Conservation (phyloP, 1,140 invertebrate genomes). For the Ips typographus region DNA sequence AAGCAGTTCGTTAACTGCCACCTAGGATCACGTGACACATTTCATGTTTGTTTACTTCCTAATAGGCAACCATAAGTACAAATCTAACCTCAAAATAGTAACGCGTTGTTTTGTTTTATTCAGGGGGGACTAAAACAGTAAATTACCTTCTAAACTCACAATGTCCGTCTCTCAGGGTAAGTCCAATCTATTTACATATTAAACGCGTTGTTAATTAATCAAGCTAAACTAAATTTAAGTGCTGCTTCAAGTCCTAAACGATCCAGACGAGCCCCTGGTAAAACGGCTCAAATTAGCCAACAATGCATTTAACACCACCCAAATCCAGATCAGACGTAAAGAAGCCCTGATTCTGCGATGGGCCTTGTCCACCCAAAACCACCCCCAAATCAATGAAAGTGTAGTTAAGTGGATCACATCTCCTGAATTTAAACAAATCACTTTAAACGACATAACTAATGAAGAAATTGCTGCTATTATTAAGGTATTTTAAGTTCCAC, state of each 20-base stretch:
- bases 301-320: conserved; percentile 39
- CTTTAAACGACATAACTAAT: conserved; percentile 35
- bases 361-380: conserved; percentile 24
- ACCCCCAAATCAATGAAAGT: conserved; percentile 3
- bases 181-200: too few relatives aligned
- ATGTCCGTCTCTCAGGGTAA: too few relatives aligned
- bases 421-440: conserved; percentile 36
- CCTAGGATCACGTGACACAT: too few relatives aligned
- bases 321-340: conserved; percentile 37
- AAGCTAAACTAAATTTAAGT: conserved; percentile 32
- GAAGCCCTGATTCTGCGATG: conserved; percentile 42
- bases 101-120: too few relatives aligned
- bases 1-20: too few relatives aligned
- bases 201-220: too few relatives aligned
- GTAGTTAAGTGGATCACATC: conserved; percentile 38
- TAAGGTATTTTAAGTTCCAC: background rate
- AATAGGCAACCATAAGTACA: too few relatives aligned
- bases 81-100: too few relatives aligned
- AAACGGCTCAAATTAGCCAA: conserved; percentile 46
- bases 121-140: too few relatives aligned
- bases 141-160: too few relatives aligned
- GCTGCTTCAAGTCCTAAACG: conserved; percentile 37
- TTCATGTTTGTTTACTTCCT: too few relatives aligned
- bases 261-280: conserved; percentile 40
- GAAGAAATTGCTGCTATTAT: conserved; percentile 16